A percentile compares a stretch with the other conserved stretches of the same genome.
Evolutionary conservation across 2,888 invertebrate genomes (phyloP).

Genomic region (Drosophila nr. perissopoda): DNA sequence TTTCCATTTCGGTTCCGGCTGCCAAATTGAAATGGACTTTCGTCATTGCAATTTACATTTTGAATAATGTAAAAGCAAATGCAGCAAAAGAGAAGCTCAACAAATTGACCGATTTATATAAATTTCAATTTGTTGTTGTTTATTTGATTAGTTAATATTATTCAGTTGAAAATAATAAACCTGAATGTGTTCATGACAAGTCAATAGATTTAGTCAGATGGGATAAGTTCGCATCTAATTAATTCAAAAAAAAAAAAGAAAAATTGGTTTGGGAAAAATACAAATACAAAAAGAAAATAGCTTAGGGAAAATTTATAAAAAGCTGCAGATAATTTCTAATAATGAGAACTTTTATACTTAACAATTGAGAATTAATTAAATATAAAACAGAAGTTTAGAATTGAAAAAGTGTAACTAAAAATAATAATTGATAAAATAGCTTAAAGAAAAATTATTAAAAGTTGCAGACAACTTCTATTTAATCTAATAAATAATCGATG

Average conservation of each 20-base stretch:
- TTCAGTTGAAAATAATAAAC: neutral
- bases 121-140: neutral
- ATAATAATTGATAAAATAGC: neutral
- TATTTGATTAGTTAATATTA: too few relatives aligned
- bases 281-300: too few relatives aligned
- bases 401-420: neutral
- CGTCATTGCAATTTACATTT: slow-evolving; percentile 43
- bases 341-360: neutral
- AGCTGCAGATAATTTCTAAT: too few relatives aligned
- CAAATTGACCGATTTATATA: slow-evolving; percentile 8
- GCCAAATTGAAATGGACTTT: slow-evolving; percentile 60
- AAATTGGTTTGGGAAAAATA: too few relatives aligned
- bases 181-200: neutral
- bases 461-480: too few relatives aligned
- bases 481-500: neutral
- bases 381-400: neutral
- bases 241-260: neutral
- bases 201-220: neutral
- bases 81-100: slow-evolving; percentile 9
- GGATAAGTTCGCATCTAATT: neutral
- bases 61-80: slow-evolving; percentile 15
- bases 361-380: neutral
- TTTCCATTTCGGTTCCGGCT: slow-evolving; percentile 51
- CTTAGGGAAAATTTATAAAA: too few relatives aligned
- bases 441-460: neutral